A percentile compares a stretch with the other conserved stretches of the same genome.
phyloP scores from a whole-genome alignment of 2,113 vertebrate species.

The Echinops telfairi region DNA sequence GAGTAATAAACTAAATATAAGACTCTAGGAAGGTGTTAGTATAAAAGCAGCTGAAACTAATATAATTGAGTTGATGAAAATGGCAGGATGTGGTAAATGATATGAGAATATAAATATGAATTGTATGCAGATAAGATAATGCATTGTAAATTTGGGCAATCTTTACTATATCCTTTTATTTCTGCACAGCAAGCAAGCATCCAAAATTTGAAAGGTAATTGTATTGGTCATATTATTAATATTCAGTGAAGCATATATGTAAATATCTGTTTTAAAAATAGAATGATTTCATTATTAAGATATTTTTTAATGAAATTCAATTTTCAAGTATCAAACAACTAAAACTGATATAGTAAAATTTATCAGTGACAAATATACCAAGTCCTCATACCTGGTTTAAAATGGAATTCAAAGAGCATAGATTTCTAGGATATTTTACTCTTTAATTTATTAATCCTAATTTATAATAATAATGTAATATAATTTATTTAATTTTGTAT shows the following conservation, averaged over 20 bases:
- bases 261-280: slow-evolving; percentile 82
- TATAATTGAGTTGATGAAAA: slow-evolving; percentile 23
- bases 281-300: slow-evolving; percentile 61
- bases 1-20: slow-evolving; percentile 30
- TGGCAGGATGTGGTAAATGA: not conserved
- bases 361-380: not conserved
- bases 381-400: not conserved
- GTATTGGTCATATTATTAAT: slow-evolving; percentile 81
- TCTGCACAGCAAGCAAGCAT: slow-evolving; percentile 70
- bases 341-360: slow-evolving; percentile 32
- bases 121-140: not conserved
- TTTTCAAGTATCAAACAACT: slow-evolving; percentile 46
- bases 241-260: slow-evolving; percentile 79
- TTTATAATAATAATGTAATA: not conserved
- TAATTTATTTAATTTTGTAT: not conserved
- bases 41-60: not conserved
- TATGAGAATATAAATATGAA: not conserved
- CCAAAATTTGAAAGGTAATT: slow-evolving; percentile 77
- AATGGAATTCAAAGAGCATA: not conserved
- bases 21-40: not conserved
- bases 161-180: slow-evolving; percentile 55
- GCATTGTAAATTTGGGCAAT: slow-evolving; percentile 58
- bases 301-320: slow-evolving; percentile 70
- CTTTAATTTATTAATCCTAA: not conserved
- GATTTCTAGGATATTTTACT: not conserved